These are phyloP conservation scores for Platynereis dumerilii DNA, from an alignment of 2,888 invertebrate genomes.

Conservation along the genomic window DNA sequence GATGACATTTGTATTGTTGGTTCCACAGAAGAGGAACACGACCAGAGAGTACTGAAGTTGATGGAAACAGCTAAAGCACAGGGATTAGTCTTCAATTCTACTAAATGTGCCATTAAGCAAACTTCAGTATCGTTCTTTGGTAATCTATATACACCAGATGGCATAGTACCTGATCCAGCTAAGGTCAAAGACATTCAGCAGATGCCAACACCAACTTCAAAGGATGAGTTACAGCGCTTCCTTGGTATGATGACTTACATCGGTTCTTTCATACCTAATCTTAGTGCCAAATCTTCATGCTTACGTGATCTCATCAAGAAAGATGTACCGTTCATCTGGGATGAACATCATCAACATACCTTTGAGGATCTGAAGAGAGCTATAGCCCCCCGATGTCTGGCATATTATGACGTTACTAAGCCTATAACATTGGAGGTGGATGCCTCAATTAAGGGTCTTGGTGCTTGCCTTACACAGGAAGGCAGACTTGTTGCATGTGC, in stretches of 20 bases:
- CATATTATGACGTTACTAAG: constrained; percentile 25
- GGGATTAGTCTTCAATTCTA: constrained; percentile 17
- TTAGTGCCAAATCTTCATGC: constrained; percentile 11
- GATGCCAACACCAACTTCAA: constrained; percentile 27
- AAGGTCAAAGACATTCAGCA: constrained; percentile 28
- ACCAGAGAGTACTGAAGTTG: constrained; percentile 26
- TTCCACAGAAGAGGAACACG: constrained; percentile 26
- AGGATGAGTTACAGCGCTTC: constrained; percentile 30
- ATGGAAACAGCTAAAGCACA: constrained; percentile 11
- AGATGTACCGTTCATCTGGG: constrained; percentile 26
- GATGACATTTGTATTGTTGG: constrained; percentile 38
- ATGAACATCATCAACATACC: constrained; percentile 4
- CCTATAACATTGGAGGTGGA: constrained; percentile 17
- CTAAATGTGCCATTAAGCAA: constrained; percentile 9
- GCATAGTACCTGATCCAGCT: constrained; percentile 24
- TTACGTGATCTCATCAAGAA: constrained; percentile 30
- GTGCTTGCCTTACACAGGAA: constrained; percentile 40
- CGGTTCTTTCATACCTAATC: constrained; percentile 22
- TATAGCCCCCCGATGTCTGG: not conserved
- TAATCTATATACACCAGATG: constrained; percentile 17
- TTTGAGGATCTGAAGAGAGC: not conserved
- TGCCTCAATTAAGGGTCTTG: constrained; percentile 33
- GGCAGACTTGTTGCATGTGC: constrained; percentile 39
- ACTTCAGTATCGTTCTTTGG: constrained; percentile 28
- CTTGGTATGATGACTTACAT: constrained; percentile 31